These are phyloP conservation scores for Excalfactoria chinensis DNA, from an alignment of 2,113 vertebrate genomes.

Conservation along the genomic window DNA sequence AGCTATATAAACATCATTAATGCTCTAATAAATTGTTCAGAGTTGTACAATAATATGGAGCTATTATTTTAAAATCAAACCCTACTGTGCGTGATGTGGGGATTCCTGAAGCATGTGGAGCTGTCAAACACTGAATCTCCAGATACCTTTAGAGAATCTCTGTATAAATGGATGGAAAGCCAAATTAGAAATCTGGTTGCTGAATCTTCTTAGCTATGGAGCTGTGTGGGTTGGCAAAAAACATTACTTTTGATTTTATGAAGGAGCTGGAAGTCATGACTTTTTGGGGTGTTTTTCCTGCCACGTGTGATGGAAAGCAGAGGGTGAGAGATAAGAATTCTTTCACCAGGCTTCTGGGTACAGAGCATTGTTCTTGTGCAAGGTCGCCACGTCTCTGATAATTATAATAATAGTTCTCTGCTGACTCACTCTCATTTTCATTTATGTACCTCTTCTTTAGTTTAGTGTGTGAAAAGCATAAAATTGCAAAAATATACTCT, in stretches of 20 bases:
- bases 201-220: not conserved
- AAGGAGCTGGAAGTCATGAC: not conserved
- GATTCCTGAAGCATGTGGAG: not conserved
- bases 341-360: not conserved
- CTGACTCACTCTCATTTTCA: not conserved
- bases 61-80: not conserved
- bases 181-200: not conserved
- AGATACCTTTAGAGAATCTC: not conserved
- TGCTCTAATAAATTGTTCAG: conserved; percentile 3
- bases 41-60: not conserved
- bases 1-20: not conserved
- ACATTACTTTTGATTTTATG: not conserved
- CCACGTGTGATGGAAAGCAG: not conserved
- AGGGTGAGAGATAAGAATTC: not conserved
- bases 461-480: not conserved
- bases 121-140: not conserved
- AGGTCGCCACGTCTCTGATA: not conserved
- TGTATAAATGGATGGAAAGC: not conserved
- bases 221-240: not conserved
- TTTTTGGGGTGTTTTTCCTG: not conserved
- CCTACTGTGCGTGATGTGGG: rapidly evolving
- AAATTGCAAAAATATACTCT: not conserved
- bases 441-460: not conserved
- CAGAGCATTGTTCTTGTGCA: not conserved
- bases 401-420: not conserved